These are phyloP conservation scores for Thera obeliscata DNA, from an alignment of 2,888 invertebrate species.

Conservation along the genomic window DNA sequence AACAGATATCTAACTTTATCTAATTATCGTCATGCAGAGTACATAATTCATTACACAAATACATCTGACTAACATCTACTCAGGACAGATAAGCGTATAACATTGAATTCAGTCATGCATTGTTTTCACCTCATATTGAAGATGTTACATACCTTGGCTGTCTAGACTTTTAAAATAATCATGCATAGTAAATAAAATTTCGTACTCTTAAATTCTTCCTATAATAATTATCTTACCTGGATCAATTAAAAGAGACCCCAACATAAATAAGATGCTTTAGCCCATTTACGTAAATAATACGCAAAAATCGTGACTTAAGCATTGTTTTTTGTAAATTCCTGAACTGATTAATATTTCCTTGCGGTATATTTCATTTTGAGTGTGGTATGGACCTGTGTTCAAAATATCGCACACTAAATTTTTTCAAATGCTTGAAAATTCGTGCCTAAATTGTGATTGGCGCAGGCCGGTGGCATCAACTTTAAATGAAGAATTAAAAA, in stretches of 20 bases:
- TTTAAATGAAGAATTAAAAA: no score
- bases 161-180: constrained; percentile 11
- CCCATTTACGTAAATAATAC: no score
- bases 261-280: neutral
- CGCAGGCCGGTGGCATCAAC: no score
- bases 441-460: no score
- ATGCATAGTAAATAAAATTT: constrained; percentile 10
- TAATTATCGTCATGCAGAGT: constrained; percentile 56
- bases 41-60: constrained; percentile 47
- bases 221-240: neutral
- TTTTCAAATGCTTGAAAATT: no score
- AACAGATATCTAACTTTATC: constrained; percentile 13
- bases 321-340: no score
- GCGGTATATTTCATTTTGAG: neutral
- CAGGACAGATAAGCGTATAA: constrained; percentile 56
- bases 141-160: constrained; percentile 14
- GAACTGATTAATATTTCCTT: no score
- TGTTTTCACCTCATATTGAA: constrained; percentile 45
- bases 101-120: constrained; percentile 62
- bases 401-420: no score
- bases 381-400: neutral
- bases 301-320: no score
- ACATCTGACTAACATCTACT: constrained; percentile 42
- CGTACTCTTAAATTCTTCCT: neutral
- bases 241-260: neutral